Percentiles rank a stretch among this genome's conserved stretches.
phyloP scores from a whole-genome alignment of 2,797 vertebrate genomes.

The Mycteria americana region DNA sequence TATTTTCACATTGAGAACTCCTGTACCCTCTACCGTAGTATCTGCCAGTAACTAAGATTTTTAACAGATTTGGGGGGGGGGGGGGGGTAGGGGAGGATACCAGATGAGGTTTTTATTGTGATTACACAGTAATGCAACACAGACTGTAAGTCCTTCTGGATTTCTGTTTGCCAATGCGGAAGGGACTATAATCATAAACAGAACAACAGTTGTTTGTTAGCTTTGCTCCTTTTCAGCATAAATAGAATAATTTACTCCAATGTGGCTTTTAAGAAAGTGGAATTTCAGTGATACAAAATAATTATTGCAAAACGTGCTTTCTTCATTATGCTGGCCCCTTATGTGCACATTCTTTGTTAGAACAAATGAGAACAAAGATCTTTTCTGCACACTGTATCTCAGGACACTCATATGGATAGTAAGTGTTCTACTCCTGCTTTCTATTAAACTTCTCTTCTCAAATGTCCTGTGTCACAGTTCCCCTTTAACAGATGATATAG shows the following conservation, averaged over 20 bases:
- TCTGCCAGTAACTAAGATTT: not conserved
- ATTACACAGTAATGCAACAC: not conserved
- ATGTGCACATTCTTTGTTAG: not conserved
- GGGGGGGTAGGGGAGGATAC: not conserved
- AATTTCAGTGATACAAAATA: not conserved
- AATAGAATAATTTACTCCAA: not conserved
- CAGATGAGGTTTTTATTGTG: not conserved
- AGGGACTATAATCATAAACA: not conserved
- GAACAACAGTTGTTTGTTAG: not conserved
- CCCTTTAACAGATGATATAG: not conserved
- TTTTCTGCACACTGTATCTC: not conserved
- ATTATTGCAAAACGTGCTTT: not conserved
- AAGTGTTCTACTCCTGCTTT: not conserved
- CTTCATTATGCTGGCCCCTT: not conserved
- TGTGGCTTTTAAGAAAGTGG: not conserved
- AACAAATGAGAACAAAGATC: not conserved
- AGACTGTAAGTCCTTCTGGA: not conserved
- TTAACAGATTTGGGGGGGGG: not conserved
- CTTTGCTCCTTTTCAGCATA: not conserved
- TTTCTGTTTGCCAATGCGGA: not conserved
- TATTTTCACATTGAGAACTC: not conserved
- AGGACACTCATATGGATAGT: not conserved
- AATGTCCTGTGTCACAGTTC: not conserved
- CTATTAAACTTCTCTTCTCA: not conserved
- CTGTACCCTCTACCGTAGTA: rapidly evolving